Evolutionary conservation across 2,888 invertebrate genomes (phyloP).

Genomic region (Cerastis leucographa): DNA sequence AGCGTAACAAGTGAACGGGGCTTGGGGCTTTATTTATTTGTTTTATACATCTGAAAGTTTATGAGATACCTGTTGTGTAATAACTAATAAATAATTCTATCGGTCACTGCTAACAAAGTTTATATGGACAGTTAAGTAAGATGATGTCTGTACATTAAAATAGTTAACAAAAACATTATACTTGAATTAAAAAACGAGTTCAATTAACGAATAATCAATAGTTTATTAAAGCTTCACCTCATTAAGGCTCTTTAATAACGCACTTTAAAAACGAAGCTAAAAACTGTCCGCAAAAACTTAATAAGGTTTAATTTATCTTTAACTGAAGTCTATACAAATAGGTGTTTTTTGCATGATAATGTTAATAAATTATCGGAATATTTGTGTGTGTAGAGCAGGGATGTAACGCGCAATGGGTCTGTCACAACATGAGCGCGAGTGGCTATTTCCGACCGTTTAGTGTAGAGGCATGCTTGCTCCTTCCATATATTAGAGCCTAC

Average conservation of each 20-base stretch:
- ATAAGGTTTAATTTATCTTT: constrained; percentile 58
- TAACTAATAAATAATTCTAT: constrained; percentile 11
- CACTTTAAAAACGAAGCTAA: constrained; percentile 36
- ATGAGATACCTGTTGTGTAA: constrained; percentile 16
- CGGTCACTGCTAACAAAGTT: neutral
- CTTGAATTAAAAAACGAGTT: constrained; percentile 35
- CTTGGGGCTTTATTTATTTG: constrained; percentile 22
- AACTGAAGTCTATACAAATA: constrained; percentile 52
- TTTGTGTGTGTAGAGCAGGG: neutral
- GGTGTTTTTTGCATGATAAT: constrained; percentile 43
- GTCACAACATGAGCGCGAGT: constrained; percentile 20
- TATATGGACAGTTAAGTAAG: neutral
- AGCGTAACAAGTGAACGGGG: constrained; percentile 24
- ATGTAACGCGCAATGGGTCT: constrained; percentile 30
- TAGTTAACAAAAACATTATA: constrained; percentile 19
- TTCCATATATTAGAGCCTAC: constrained; percentile 50
- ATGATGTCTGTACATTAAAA: constrained; percentile 28
- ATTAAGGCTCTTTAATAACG: constrained; percentile 41
- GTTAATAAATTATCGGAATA: constrained; percentile 26
- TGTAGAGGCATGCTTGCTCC: constrained; percentile 25
- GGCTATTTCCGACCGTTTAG: constrained; percentile 16
- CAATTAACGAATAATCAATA: constrained; percentile 47
- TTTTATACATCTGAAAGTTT: constrained; percentile 1
- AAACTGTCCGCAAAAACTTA: constrained; percentile 52
- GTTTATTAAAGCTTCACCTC: constrained; percentile 40